phyloP scores from a whole-genome alignment of 2,113 vertebrate species.

The Podilymbus podiceps region DNA sequence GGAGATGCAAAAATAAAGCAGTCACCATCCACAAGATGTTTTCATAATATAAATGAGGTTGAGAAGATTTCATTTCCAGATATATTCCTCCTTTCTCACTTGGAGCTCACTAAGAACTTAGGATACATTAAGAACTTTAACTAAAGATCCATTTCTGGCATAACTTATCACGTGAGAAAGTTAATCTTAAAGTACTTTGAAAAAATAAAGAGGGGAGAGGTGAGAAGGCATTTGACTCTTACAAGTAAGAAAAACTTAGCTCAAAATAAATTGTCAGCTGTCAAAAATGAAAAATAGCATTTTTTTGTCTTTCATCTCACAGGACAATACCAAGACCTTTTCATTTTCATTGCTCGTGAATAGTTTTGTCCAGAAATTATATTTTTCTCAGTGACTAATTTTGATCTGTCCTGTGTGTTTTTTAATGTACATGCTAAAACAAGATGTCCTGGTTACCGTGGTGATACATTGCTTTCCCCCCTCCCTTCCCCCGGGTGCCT shows the following conservation, averaged over 20 bases:
- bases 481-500: background rate
- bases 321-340: background rate
- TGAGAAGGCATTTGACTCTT: background rate
- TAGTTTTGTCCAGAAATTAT: background rate
- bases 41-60: background rate
- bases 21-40: background rate
- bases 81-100: background rate
- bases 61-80: background rate
- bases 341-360: background rate
- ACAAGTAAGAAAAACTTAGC: background rate
- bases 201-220: background rate
- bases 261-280: background rate
- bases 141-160: background rate
- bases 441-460: slow-evolving; percentile 52
- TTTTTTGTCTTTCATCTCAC: background rate
- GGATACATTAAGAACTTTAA: background rate
- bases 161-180: background rate
- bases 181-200: background rate
- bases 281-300: background rate
- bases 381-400: background rate
- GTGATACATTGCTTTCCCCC: background rate
- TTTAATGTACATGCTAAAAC: background rate
- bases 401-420: background rate
- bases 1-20: background rate
- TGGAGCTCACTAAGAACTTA: background rate